Conservation (phyloP, 2,888 invertebrate species). For the Mythimna pallens region DNA sequence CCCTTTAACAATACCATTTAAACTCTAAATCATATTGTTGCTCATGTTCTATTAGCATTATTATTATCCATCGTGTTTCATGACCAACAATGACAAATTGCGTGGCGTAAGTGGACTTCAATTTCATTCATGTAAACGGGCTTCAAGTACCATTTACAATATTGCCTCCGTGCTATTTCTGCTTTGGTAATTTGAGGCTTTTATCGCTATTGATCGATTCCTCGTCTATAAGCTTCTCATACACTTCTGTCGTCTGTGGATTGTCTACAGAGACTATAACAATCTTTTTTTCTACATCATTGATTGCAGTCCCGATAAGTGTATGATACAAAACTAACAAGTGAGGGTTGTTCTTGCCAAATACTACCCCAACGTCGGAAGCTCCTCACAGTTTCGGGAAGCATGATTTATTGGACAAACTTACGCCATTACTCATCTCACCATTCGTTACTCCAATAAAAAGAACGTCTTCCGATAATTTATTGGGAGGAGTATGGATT, state of each 20-base stretch:
- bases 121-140: conserved; percentile 47
- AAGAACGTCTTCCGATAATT: conserved; percentile 88
- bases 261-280: conserved; percentile 20
- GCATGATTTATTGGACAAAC: conserved; percentile 88
- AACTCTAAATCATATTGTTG: conserved; percentile 18
- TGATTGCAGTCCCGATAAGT: conserved; percentile 81
- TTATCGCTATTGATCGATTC: conserved; percentile 14
- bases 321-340: conserved; percentile 82
- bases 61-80: conserved; percentile 45
- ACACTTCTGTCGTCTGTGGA: neutral
- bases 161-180: conserved; percentile 22
- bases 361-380: conserved; percentile 81
- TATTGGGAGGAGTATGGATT: conserved; percentile 86
- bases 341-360: conserved; percentile 82
- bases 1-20: conserved; percentile 51
- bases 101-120: conserved; percentile 32
- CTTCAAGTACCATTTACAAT: conserved; percentile 33
- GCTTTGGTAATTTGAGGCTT: conserved; percentile 18
- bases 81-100: conserved; percentile 46
- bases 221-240: conserved; percentile 8
- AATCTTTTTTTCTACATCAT: conserved; percentile 73
- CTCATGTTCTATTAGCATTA: conserved; percentile 45
- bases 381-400: conserved; percentile 82
- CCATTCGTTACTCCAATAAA: conserved; percentile 90
- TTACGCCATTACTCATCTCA: conserved; percentile 89